These are phyloP conservation scores for Ailurus styani DNA, from an alignment of 2,113 vertebrate genomes.

Conservation along the genomic window DNA sequence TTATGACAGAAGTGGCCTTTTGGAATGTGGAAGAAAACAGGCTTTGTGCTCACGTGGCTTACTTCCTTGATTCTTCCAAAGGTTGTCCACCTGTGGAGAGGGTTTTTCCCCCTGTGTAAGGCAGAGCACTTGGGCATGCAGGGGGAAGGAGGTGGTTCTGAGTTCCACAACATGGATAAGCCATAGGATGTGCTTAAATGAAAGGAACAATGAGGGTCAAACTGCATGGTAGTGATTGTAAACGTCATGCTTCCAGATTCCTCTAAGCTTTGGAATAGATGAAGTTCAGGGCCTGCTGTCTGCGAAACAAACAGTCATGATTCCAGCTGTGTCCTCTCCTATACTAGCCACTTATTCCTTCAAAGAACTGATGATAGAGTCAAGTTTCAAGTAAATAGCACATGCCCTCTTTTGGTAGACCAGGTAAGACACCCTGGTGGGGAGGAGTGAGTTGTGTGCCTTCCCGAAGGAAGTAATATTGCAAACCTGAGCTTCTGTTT, in stretches of 20 bases:
- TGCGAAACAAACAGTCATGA: not conserved
- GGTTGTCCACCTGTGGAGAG: not conserved
- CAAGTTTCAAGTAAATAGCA: not conserved
- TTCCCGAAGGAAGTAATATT: not conserved
- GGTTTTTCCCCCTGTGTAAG: not conserved
- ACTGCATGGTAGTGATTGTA: no score
- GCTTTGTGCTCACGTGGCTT: not conserved
- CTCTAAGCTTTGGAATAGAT: not conserved
- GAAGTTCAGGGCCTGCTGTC: not conserved
- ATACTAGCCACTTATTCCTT: not conserved
- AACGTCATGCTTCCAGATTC: not conserved
- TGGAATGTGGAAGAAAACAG: not conserved
- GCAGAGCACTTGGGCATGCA: not conserved
- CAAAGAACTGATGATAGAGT: not conserved
- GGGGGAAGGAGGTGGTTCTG: not conserved
- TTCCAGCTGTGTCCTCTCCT: not conserved
- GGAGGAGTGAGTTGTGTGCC: no score
- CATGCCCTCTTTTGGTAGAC: not conserved
- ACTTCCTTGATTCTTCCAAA: not conserved
- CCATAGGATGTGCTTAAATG: not conserved
- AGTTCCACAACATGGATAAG: not conserved
- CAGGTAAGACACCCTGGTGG: not conserved
- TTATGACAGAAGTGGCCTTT: slow-evolving; percentile 7
- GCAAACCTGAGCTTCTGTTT: not conserved
- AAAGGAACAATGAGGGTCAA: not conserved